Base-by-base conservation (phyloP, 1,140 invertebrate species). In the Atta colombica region DNA sequence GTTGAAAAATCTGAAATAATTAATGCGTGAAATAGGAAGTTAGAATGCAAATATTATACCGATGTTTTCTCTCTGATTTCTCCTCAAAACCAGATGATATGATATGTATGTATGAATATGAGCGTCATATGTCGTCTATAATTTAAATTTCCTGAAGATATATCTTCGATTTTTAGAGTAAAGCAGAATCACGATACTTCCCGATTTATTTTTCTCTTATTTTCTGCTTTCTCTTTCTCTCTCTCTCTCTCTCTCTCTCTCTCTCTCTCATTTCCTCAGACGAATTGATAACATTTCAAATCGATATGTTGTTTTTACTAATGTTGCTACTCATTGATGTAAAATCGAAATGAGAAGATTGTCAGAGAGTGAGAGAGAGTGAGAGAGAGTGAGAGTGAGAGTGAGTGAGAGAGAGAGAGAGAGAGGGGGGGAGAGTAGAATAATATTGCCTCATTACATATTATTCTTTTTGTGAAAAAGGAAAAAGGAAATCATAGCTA, bases 1-100 rank as follows among this genome's bases (percentile, higher is more conserved):
- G 35, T 63, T 65, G 14, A 51, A 39, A 21, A 66, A 28, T 25
- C 12, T 45, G 45, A 53, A 39, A 25, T 39, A 55, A 55, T 14
- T 53, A 66, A 68, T 55, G 12, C 49, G 25, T 80, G 63, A 68
- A 80, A 69, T 68, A 39, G 55, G 49, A 80, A 18, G 31, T 68
- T 80, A 10, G 14, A 53, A 80, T 25, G 63, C n/a, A 35, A 68
- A 31, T 35, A 12, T 65, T 25, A 80, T 14, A 31, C 28, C 18
- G 49, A 80, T 51, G 18, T 66, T 66, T 66, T 21, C 12, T 80
- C n/a, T 18, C 7, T 25, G 63, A 80, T 80, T 53, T 31, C 8
- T 80, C 2, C 14, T 39, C 28, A 55, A 80, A 68, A 55, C 7
- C 14, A 14, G 14, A 39, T 55, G 49, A 14, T n/a, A 31, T 28